Evolutionary conservation across 2,888 invertebrate species (phyloP).

Genomic region (Pristionchus mayeri): DNA sequence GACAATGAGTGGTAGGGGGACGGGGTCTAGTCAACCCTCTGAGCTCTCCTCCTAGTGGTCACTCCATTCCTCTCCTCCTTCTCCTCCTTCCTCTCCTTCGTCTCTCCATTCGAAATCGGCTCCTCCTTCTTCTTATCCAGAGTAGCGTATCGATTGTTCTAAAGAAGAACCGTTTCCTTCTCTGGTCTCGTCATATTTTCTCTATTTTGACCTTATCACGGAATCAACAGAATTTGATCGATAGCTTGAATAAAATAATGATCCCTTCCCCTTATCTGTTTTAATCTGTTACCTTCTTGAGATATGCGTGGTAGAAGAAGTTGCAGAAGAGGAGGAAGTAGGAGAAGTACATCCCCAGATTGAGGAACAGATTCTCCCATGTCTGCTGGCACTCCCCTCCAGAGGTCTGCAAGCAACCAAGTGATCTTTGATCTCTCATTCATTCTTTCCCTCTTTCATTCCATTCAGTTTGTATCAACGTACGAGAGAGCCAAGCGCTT

Average conservation of each 20-base stretch:
- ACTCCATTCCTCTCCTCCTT: slow-evolving; percentile 31
- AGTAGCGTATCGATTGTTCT: slow-evolving; percentile 33
- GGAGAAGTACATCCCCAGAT: slow-evolving; percentile 76
- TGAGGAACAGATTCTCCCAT: slow-evolving; percentile 77
- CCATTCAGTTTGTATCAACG: background rate
- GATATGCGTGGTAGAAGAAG: slow-evolving; percentile 75
- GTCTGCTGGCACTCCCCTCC: slow-evolving; percentile 77
- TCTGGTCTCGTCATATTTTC: no score
- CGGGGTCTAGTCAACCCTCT: slow-evolving; percentile 13
- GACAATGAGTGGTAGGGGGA: background rate
- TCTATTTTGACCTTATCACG: background rate
- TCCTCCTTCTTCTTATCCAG: slow-evolving; percentile 1
- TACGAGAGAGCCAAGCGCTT: background rate
- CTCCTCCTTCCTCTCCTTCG: background rate
- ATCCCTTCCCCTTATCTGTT: background rate
- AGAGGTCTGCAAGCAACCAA: slow-evolving; percentile 59
- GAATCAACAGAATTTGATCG: background rate
- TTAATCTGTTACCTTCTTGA: slow-evolving; percentile 61
- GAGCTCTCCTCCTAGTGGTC: slow-evolving; percentile 24
- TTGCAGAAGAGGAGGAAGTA: slow-evolving; percentile 77
- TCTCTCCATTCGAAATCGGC: background rate
- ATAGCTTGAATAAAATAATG: background rate
- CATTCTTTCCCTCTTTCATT: slow-evolving; percentile 43
- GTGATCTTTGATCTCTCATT: slow-evolving; percentile 53
- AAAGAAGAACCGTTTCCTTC: background rate